A percentile compares a stretch with the other conserved stretches of the same genome.
These are phyloP conservation scores for Metaphire vulgaris DNA, from an alignment of 1,140 invertebrate species.

Conservation along the genomic window DNA sequence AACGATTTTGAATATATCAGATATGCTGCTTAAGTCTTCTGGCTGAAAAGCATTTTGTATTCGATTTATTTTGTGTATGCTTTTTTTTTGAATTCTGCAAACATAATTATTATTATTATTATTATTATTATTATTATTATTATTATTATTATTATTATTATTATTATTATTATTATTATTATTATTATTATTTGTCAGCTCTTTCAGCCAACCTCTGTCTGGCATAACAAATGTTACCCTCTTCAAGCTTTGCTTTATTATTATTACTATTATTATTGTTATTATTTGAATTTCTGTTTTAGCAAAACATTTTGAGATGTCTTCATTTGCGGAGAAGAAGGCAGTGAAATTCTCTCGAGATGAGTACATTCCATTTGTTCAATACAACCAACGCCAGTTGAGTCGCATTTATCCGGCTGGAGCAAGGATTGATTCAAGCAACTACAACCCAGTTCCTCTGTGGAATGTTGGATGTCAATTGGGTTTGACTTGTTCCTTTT, in stretches of 20 bases:
- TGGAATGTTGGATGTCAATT: slow-evolving; percentile 58
- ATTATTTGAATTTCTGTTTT: slow-evolving; percentile 11
- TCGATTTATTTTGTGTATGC: no score
- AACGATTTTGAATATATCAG: no score
- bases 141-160: not conserved
- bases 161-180: not conserved
- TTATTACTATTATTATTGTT: not conserved
- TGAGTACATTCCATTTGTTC: slow-evolving; percentile 54
- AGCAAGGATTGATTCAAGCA: slow-evolving; percentile 54
- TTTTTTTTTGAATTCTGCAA: no score
- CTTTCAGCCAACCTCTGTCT: not conserved
- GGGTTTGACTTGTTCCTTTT: no score
- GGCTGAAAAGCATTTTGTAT: no score
- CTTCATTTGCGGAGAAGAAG: slow-evolving; percentile 52
- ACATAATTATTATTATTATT: not conserved
- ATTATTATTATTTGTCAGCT: not conserved
- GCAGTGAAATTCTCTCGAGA: slow-evolving; percentile 51
- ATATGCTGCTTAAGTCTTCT: no score
- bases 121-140: not conserved
- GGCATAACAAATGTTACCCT: not conserved
- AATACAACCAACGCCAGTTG: slow-evolving; percentile 42
- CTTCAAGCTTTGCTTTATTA: not conserved
- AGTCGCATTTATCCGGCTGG: slow-evolving; percentile 56
- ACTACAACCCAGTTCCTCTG: slow-evolving; percentile 54
- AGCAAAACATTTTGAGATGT: slow-evolving; percentile 28